Conservation (phyloP, 2,113 vertebrate genomes). For the Crotalus horridus region DNA sequence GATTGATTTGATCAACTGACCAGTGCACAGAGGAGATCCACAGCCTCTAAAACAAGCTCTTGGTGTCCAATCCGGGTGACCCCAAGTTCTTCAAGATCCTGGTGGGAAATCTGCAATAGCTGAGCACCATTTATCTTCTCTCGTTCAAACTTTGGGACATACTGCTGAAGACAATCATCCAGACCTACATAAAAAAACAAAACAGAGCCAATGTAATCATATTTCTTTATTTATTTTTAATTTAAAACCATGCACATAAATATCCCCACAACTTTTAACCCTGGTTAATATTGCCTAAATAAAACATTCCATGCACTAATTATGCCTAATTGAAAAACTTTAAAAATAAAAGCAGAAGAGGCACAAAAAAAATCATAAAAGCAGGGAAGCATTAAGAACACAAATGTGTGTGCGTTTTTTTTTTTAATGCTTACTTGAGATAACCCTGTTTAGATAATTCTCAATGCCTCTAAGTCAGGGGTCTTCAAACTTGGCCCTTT, state of each 20-base stretch:
- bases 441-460: neutral
- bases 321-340: neutral
- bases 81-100: conserved; percentile 94
- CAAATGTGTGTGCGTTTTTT: no score
- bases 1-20: conserved; percentile 72
- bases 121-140: conserved; percentile 97
- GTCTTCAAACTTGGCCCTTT: no score
- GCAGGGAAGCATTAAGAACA: neutral
- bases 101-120: conserved; percentile 92
- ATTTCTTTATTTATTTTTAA: neutral
- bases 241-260: neutral
- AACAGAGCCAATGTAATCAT: neutral
- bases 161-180: conserved; percentile 93
- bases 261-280: neutral
- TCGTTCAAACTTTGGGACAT: conserved; percentile 87
- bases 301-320: neutral
- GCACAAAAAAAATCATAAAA: neutral
- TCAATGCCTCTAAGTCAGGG: neutral
- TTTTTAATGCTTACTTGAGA: neutral
- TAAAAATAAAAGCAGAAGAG: neutral
- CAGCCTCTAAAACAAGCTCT: conserved; percentile 93
- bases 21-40: conserved; percentile 96
- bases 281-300: neutral
- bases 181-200: conserved; percentile 72
- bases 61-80: conserved; percentile 93